phyloP scores from a whole-genome alignment of 1,140 invertebrate species.

The Procambarus virginalis region DNA sequence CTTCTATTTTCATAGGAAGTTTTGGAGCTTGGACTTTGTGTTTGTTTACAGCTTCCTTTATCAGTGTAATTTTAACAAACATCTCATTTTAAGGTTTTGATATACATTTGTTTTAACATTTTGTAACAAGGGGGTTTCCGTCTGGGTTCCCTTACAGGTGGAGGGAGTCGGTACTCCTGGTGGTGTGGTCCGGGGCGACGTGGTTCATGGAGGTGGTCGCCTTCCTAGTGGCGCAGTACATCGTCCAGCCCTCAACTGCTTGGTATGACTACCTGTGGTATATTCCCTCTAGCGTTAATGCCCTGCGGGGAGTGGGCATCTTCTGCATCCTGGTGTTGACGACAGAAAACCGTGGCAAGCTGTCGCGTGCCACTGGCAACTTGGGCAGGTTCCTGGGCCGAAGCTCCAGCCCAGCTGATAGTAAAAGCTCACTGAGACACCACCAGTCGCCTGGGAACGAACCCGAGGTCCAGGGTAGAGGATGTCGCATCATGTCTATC shows the following conservation, averaged over 20 bases:
- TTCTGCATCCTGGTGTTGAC: constrained; percentile 67
- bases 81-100: too few relatives aligned
- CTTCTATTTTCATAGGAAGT: too few relatives aligned
- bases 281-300: constrained; percentile 61
- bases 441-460: constrained; percentile 22
- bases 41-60: too few relatives aligned
- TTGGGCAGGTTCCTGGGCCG: constrained; percentile 1
- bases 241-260: constrained; percentile 40
- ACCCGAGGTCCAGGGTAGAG: not conserved
- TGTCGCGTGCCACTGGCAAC: constrained; percentile 18
- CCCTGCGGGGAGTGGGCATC: constrained; percentile 66
- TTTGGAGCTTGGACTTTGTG: too few relatives aligned
- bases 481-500: constrained; percentile 58
- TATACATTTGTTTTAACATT: too few relatives aligned
- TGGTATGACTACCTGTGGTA: constrained; percentile 70
- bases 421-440: constrained; percentile 4
- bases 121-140: too few relatives aligned
- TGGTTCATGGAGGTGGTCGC: constrained; percentile 65
- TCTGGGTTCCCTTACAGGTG: constrained; percentile 45
- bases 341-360: constrained; percentile 45
- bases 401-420: constrained; percentile 23
- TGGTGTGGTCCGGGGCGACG: constrained; percentile 67
- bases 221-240: constrained; percentile 56
- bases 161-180: constrained; percentile 64
- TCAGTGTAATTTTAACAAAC: too few relatives aligned